These are phyloP conservation scores for Psephotus haematonotus DNA, from an alignment of 2,113 vertebrate species.

Conservation along the genomic window DNA sequence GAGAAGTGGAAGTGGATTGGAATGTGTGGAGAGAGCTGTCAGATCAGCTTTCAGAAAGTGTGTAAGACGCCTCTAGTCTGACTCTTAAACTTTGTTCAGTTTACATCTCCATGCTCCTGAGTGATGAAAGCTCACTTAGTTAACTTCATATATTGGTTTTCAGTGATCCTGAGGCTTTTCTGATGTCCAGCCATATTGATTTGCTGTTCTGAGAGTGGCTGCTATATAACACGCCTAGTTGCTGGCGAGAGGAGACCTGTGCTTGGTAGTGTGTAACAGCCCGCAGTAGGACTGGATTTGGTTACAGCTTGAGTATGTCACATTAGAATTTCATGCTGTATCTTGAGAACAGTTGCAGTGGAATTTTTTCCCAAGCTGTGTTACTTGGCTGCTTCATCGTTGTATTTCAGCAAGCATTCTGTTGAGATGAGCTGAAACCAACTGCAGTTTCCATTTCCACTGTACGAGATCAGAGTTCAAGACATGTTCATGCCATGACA, in stretches of 20 bases:
- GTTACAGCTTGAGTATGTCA: background rate
- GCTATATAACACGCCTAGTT: background rate
- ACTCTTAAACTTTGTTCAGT: background rate
- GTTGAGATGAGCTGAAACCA: background rate
- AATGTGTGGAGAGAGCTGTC: background rate
- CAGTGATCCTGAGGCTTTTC: background rate
- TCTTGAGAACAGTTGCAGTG: background rate
- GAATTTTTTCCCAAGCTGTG: background rate
- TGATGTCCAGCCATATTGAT: background rate
- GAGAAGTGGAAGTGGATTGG: background rate
- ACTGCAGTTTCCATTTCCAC: background rate
- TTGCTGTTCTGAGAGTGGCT: background rate
- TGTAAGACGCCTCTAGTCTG: background rate
- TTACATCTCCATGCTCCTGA: background rate
- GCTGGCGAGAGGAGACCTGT: background rate
- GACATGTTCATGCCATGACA: background rate
- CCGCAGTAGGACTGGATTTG: background rate
- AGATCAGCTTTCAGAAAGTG: background rate
- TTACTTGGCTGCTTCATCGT: background rate
- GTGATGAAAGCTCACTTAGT: background rate
- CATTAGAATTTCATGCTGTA: background rate
- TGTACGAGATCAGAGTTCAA: background rate
- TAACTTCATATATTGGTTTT: background rate
- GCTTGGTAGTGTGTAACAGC: background rate
- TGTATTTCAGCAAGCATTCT: background rate